Evolutionary conservation across 2,113 vertebrate genomes (phyloP).

Genomic region (Toxotes jaculatrix): DNA sequence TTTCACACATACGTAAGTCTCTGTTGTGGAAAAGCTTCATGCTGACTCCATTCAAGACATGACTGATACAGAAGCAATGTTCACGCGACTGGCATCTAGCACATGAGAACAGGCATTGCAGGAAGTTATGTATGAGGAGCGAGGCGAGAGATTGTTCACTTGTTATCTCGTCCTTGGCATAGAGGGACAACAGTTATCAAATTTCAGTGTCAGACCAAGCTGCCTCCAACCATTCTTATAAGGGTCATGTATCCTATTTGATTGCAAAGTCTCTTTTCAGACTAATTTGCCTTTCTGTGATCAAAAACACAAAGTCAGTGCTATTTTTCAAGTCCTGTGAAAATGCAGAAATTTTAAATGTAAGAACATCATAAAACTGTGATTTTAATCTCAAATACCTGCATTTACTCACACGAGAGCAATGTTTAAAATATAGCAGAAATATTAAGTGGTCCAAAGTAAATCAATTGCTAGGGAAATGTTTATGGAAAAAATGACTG

Average conservation of each 20-base stretch:
- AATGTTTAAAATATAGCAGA: background rate
- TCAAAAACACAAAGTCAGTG: background rate
- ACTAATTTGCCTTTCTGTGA: background rate
- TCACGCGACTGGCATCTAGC: background rate
- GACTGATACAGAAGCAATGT: background rate
- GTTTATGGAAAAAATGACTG: background rate
- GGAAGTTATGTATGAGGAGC: conserved; percentile 11
- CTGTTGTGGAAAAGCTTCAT: background rate
- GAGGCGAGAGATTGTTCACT: conserved; percentile 5
- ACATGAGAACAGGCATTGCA: background rate
- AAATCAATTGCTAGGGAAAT: background rate
- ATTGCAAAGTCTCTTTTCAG: background rate
- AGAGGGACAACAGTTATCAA: background rate
- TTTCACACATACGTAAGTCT: background rate
- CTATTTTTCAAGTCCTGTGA: background rate
- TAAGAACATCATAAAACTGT: background rate
- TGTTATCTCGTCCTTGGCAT: conserved; percentile 3
- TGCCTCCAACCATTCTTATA: background rate
- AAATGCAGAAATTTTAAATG: background rate
- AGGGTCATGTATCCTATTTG: background rate
- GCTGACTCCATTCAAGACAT: background rate
- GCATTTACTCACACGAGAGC: background rate
- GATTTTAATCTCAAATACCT: background rate
- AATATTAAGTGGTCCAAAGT: background rate
- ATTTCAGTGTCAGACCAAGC: background rate